phyloP scores from a whole-genome alignment of 2,113 vertebrate genomes.

The Pteropus alecto region DNA sequence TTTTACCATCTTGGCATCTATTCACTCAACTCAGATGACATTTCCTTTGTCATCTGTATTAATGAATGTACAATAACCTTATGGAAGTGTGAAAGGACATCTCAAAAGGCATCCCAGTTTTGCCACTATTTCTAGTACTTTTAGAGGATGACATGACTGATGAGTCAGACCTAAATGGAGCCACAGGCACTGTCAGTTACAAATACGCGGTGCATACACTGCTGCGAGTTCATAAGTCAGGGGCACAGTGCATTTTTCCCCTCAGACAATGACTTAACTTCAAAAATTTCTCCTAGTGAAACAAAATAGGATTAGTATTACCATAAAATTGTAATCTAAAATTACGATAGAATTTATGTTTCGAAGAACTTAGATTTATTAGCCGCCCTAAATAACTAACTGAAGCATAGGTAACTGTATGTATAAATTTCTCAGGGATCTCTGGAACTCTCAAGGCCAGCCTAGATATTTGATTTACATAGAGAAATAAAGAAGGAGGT shows the following conservation, averaged over 20 bases:
- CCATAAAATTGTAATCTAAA: background rate
- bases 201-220: background rate
- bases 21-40: constrained; percentile 38
- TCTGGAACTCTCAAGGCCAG: background rate
- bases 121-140: constrained; percentile 57
- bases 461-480: background rate
- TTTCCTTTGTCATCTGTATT: constrained; percentile 69
- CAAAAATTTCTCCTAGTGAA: background rate
- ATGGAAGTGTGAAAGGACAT: constrained; percentile 48
- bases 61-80: constrained; percentile 61
- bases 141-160: constrained; percentile 62
- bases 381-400: background rate
- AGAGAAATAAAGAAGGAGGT: background rate
- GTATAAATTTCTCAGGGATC: background rate
- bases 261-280: constrained; percentile 15
- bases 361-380: background rate
- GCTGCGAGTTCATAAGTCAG: constrained; percentile 53
- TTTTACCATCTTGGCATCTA: constrained; percentile 54
- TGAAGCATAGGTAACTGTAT: background rate
- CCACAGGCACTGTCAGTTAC: constrained; percentile 56
- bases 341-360: background rate
- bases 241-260: background rate
- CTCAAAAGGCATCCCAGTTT: constrained; percentile 24
- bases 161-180: constrained; percentile 58
- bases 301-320: background rate